A percentile compares a stretch with the other conserved stretches of the same genome.
Evolutionary conservation across 1,140 invertebrate genomes (phyloP).

Genomic region (Antheraea mylitta): DNA sequence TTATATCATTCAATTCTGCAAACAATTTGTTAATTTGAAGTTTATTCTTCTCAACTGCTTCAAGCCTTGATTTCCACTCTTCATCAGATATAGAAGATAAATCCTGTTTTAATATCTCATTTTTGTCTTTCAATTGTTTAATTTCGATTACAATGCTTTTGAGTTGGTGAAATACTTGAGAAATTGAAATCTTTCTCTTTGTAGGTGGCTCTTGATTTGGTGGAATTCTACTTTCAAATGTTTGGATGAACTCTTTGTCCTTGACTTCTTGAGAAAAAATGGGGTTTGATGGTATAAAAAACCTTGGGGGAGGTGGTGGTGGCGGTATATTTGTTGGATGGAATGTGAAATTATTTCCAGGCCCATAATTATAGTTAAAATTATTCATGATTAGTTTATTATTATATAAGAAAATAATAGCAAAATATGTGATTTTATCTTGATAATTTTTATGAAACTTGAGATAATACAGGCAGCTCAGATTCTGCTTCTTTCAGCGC

Average conservation of each 20-base stretch:
- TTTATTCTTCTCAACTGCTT: conserved; percentile 72
- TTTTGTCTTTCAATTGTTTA: conserved; percentile 68
- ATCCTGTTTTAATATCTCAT: conserved; percentile 67
- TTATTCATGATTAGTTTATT: conserved; percentile 66
- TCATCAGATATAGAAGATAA: conserved; percentile 63
- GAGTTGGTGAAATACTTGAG: conserved; percentile 35
- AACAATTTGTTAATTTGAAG: conserved; percentile 66
- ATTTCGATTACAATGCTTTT: conserved; percentile 45
- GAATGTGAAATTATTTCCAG: conserved; percentile 61
- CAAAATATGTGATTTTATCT: background rate
- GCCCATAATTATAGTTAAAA: conserved; percentile 52
- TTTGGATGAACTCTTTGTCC: conserved; percentile 58
- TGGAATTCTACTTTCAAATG: conserved; percentile 36
- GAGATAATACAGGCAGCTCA: conserved; percentile 73
- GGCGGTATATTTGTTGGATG: conserved; percentile 31
- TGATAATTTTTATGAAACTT: conserved; percentile 27
- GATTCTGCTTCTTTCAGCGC: conserved; percentile 85
- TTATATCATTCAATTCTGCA: conserved; percentile 58
- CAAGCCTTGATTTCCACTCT: conserved; percentile 78
- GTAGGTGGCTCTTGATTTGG: conserved; percentile 15
- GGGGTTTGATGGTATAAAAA: conserved; percentile 29
- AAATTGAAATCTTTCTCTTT: background rate
- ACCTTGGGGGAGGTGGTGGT: conserved; percentile 35
- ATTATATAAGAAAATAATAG: conserved; percentile 32
- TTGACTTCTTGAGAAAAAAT: background rate